These are phyloP conservation scores for Rhyacophila evoluta DNA, from an alignment of 2,888 invertebrate species.

Conservation along the genomic window DNA sequence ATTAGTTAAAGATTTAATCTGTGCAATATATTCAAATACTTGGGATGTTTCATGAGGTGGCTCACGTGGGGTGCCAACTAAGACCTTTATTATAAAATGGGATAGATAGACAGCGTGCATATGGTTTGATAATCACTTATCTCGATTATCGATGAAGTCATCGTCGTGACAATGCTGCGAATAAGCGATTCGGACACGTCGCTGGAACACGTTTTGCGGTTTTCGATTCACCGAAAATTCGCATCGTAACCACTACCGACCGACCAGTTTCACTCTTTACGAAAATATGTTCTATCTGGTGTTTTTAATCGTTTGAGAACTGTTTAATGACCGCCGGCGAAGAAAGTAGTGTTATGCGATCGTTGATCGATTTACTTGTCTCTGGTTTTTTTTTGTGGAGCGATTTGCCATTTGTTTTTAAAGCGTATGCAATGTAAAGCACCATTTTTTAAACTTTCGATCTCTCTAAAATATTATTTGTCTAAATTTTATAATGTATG, in stretches of 20 bases:
- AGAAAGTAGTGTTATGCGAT: not conserved
- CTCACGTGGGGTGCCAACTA: too few species aligned
- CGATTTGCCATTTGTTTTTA: not conserved
- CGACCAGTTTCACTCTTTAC: conserved; percentile 7
- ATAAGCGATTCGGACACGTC: not conserved
- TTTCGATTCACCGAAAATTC: conserved; percentile 2
- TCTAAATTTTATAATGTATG: too few species aligned
- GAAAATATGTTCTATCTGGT: not conserved
- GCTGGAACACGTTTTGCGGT: not conserved
- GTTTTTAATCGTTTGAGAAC: not conserved
- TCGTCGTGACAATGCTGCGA: not conserved
- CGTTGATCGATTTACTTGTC: not conserved
- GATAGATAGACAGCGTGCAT: too few species aligned
- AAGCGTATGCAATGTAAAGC: not conserved
- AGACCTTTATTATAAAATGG: too few species aligned
- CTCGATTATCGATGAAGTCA: not conserved
- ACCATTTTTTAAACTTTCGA: too few species aligned
- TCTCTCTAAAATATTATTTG: too few species aligned
- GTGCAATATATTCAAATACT: too few species aligned
- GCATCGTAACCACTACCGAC: not conserved
- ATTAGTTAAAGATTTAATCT: too few species aligned
- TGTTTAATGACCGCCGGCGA: not conserved
- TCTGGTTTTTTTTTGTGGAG: not conserved
- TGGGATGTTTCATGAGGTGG: too few species aligned
- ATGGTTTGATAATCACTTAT: not conserved